Evolutionary conservation across 2,888 invertebrate genomes (phyloP), one percentile per base, ranked within the genome.

Genomic region (Agrenia bidenticulata): DNA sequence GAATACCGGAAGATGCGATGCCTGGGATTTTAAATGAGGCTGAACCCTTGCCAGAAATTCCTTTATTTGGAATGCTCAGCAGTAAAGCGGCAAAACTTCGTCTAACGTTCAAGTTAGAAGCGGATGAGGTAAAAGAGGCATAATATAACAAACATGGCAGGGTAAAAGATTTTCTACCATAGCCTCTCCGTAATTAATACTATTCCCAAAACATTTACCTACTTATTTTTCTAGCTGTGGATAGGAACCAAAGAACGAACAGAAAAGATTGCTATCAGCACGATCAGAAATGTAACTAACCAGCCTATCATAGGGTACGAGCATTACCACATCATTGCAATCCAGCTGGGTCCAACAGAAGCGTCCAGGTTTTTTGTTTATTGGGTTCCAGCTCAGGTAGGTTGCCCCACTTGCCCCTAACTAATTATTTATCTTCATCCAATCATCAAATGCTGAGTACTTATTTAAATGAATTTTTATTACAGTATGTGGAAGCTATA

Each of bases 331-430:
- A 77, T 79, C 13, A 81, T 92, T 90, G 93, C 89, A 63, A 84
- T 94, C 67, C 94, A 94, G 81, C 82, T 94, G 74, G 94, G 94
- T 17, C 89, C 94, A 9, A 94, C 94, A 57, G 94, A 94, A 81
- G 92, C 92, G 2, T 93, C 93, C 32, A 83, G 92, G 73, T 92
- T 92, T 81, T 94, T 92, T 92, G 87, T 94, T 68, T 94, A 94
- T 81, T 94, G 94, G 94, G 92, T 94, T 53, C 94, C 94, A 11
- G 91, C 92, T 56, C 90, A 91, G 79, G 74, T 74, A 5, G 5
- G 45, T 45, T 63, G 17, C 53, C 2, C 54, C 32, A 7, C 32
- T 32, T 32, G 32, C 32, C 11, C 32, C 11, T 32, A 11, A 32
- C 11, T 4, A 32, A 32, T 32, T 32, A 32, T 32, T 32, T 32